phyloP scores from a whole-genome alignment of 2,888 invertebrate species.

The Empis livida region DNA sequence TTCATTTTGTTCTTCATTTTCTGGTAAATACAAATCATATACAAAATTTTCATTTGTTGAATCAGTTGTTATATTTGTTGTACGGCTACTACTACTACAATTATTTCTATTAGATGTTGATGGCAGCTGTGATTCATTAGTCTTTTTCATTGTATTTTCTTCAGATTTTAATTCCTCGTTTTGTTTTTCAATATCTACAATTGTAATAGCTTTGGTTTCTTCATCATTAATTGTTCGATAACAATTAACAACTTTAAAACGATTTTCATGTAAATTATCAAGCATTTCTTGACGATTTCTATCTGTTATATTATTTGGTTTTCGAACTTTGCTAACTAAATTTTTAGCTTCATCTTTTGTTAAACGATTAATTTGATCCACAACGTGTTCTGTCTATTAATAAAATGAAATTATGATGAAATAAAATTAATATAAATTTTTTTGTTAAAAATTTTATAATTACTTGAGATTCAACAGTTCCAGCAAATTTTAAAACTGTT shows the following conservation, averaged over 20 bases:
- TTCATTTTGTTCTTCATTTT: slow-evolving; percentile 37
- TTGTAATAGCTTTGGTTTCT: slow-evolving; percentile 31
- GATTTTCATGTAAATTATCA: slow-evolving; percentile 37
- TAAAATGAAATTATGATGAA: slow-evolving; percentile 2
- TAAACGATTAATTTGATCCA: slow-evolving; percentile 36
- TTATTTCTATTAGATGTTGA: background rate
- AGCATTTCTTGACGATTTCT: slow-evolving; percentile 38
- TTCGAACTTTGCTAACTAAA: slow-evolving; percentile 38
- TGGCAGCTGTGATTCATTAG: background rate
- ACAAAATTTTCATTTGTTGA: slow-evolving; percentile 36
- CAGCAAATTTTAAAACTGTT: slow-evolving; percentile 56
- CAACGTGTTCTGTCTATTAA: slow-evolving; percentile 36
- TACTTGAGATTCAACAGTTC: slow-evolving; percentile 53
- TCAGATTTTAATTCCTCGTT: background rate
- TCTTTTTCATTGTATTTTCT: background rate
- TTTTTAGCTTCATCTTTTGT: slow-evolving; percentile 38
- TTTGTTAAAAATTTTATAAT: background rate
- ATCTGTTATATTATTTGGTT: slow-evolving; percentile 33
- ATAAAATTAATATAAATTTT: background rate
- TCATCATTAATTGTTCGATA: slow-evolving; percentile 31
- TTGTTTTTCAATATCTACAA: slow-evolving; percentile 45
- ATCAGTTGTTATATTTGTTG: slow-evolving; percentile 3
- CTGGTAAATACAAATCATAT: slow-evolving; percentile 50
- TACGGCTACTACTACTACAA: background rate
- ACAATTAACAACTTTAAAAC: slow-evolving; percentile 47